These are phyloP conservation scores for Tachina fera DNA, from an alignment of 2,888 invertebrate species.

Conservation along the genomic window DNA sequence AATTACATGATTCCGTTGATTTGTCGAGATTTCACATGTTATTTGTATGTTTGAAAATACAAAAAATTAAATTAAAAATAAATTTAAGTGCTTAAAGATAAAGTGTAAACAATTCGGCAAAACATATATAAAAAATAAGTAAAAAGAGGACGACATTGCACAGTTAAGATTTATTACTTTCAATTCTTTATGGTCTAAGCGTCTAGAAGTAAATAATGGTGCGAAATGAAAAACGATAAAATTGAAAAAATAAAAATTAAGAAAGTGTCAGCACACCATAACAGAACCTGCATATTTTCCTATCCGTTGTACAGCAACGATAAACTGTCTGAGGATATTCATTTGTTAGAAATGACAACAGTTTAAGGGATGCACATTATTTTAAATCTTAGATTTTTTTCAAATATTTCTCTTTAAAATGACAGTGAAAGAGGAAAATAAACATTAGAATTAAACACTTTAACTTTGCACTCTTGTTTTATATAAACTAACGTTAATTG, in stretches of 20 bases:
- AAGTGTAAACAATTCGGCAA: not conserved
- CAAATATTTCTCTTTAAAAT: not conserved
- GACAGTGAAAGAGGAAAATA: not conserved
- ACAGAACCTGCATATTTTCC: slow-evolving; percentile 17
- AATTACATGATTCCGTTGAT: too few relatives aligned
- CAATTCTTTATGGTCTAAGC: slow-evolving; percentile 54
- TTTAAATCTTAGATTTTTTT: slow-evolving; percentile 23
- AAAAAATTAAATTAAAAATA: not conserved
- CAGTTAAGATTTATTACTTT: slow-evolving; percentile 55
- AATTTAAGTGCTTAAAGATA: not conserved
- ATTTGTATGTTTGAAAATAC: not conserved
- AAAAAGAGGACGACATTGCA: slow-evolving; percentile 19
- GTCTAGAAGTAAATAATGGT: slow-evolving; percentile 2
- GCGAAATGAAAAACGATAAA: not conserved
- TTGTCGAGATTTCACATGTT: too few relatives aligned
- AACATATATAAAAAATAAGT: slow-evolving; percentile 2
- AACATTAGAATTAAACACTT: slow-evolving; percentile 60
- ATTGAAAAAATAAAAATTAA: not conserved
- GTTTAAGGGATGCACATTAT: slow-evolving; percentile 29
- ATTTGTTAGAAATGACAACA: slow-evolving; percentile 65
- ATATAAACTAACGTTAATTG: slow-evolving; percentile 62
- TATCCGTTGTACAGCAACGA: slow-evolving; percentile 3
- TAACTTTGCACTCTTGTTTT: slow-evolving; percentile 49
- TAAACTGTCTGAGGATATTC: slow-evolving; percentile 53
- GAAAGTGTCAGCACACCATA: not conserved